Base-by-base conservation (phyloP, 2,888 invertebrate genomes). In the Seira ritae region DNA sequence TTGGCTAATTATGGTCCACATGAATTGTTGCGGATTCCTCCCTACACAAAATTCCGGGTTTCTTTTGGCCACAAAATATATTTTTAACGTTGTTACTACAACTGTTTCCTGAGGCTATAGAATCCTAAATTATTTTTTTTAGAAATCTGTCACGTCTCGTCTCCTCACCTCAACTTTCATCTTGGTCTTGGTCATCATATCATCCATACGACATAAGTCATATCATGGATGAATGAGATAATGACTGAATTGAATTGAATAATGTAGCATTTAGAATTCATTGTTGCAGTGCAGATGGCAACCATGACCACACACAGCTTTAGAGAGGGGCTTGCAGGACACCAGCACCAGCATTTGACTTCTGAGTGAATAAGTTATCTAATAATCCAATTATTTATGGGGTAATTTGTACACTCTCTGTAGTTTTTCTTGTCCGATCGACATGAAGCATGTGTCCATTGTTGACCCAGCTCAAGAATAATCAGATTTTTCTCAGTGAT, bases 41-140 rank as follows among this genome's bases (percentile, higher is more conserved):
- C 37, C 74, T 60, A 23, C 72, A 65, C 65, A 74, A 20, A 65
- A 62, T 19, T 50, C n/a, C n/a, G n/a, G n/a, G 55, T 1, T 60
- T 20, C 17, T 68, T 68, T 68, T 66, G 6, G 8, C 37, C 17
- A 50, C 12, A 23, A 46, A 17, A 19, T 69, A 50, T 50, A 17
- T 70, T 12, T 42, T 4, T 42, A 42, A 42, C 42, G 12, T 42
- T 8, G 42, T 42, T 42, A 12, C 6, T 42, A 12, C 4, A 42
- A 8, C 4, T 42, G 12, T 42, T 8, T 42, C 6, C 12, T 8
- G 6, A 42, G 4, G 42, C 42, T 42, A 42, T 42, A 42, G 4
- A 42, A 42, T 42, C 4, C 12, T 42, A n/a, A n/a, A n/a, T n/a
- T n/a, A n/a, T n/a, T n/a, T n/a, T n/a, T n/a, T n/a, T n/a, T n/a